These are phyloP conservation scores for Sesamia inferens DNA, from an alignment of 2,888 invertebrate genomes.

Conservation along the genomic window DNA sequence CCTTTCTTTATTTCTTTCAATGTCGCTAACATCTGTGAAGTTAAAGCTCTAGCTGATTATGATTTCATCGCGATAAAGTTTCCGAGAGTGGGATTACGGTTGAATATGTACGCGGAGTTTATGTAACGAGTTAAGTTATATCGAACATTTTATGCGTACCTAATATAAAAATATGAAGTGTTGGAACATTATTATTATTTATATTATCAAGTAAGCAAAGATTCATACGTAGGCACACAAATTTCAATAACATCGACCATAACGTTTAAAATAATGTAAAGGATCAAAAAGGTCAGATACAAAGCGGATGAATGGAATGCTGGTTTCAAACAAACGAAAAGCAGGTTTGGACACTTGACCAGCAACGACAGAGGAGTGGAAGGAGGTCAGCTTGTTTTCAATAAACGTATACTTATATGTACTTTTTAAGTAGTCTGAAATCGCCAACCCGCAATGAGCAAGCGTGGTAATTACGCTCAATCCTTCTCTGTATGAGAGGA, in stretches of 20 bases:
- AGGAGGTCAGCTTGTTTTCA: conserved; percentile 34
- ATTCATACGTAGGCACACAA: no score
- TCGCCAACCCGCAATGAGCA: no score
- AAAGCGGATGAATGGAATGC: conserved; percentile 48
- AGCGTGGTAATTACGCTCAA: no score
- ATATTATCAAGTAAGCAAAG: no score
- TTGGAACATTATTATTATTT: conserved; percentile 4
- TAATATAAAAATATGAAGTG: conserved; percentile 25
- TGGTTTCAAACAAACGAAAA: conserved; percentile 36
- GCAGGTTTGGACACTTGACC: conserved; percentile 44
- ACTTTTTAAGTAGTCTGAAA: no score
- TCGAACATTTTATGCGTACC: conserved; percentile 26
- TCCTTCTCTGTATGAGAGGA: no score
- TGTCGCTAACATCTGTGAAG: conserved; percentile 60
- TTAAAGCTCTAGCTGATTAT: conserved; percentile 48
- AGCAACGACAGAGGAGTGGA: conserved; percentile 19
- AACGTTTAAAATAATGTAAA: conserved; percentile 31
- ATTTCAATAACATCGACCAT: neutral
- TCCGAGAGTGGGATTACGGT: conserved; percentile 32
- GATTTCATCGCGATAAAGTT: conserved; percentile 42
- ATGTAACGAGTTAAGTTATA: conserved; percentile 21
- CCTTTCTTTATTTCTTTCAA: conserved; percentile 32
- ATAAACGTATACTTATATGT: conserved; percentile 67
- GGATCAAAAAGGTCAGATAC: conserved; percentile 36
- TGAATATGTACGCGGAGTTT: conserved; percentile 28